Conservation (phyloP, 2,113 vertebrate species). For the Campylorhamphus procurvoides region DNA sequence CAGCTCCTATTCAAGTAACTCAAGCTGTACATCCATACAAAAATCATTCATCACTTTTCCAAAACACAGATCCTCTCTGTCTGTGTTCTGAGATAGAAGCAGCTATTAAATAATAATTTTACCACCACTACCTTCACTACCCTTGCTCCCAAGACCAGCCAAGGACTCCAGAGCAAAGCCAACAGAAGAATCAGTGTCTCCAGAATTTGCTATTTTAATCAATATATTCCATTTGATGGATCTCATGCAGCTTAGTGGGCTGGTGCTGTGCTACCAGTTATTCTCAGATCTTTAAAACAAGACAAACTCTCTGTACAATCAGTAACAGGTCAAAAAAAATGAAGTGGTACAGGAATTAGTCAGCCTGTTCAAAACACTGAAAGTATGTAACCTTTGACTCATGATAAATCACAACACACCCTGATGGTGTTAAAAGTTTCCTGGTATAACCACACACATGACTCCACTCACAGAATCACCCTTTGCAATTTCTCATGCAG, state of each 20-base stretch:
- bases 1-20: background rate
- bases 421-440: conserved; percentile 12
- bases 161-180: background rate
- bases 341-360: background rate
- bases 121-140: background rate
- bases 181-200: background rate
- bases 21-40: background rate
- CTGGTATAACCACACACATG: background rate
- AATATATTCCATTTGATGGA: background rate
- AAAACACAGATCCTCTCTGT: background rate
- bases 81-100: background rate
- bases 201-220: background rate
- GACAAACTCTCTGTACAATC: background rate
- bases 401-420: conserved; percentile 19
- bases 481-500: background rate
- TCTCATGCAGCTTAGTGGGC: background rate
- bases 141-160: background rate
- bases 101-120: background rate
- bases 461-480: background rate
- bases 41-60: background rate
- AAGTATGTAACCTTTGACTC: conserved; percentile 41
- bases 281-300: conserved; percentile 7
- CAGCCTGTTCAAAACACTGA: background rate
- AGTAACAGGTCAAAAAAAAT: background rate
- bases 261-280: background rate